Conservation (phyloP, 2,113 vertebrate genomes). For the Rattus norvegicus region GRCr8 NC_086028.1:79771001-79771500, state of each 20-base stretch:
- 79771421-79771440: neutral
- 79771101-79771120: slow-evolving; percentile 33
- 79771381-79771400: neutral
- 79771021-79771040: slow-evolving; percentile 24
- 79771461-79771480: neutral
- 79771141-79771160: slow-evolving; percentile 40
- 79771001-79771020: slow-evolving; percentile 50
- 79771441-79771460: neutral
- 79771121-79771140: slow-evolving; percentile 17
- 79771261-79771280: slow-evolving; percentile 29
- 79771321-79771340: neutral
- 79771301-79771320: neutral
- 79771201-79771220: neutral
- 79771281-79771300: neutral
- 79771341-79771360: neutral
- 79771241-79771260: slow-evolving; percentile 33
- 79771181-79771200: neutral
- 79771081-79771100: slow-evolving; percentile 16
- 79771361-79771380: neutral
- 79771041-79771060: neutral
- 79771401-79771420: neutral
- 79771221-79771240: neutral
- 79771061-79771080: neutral
- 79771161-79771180: slow-evolving; percentile 15
- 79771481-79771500: neutral